Evolutionary conservation across 1,140 invertebrate species (phyloP).

Genomic region (Octopus bimaculoides): DNA sequence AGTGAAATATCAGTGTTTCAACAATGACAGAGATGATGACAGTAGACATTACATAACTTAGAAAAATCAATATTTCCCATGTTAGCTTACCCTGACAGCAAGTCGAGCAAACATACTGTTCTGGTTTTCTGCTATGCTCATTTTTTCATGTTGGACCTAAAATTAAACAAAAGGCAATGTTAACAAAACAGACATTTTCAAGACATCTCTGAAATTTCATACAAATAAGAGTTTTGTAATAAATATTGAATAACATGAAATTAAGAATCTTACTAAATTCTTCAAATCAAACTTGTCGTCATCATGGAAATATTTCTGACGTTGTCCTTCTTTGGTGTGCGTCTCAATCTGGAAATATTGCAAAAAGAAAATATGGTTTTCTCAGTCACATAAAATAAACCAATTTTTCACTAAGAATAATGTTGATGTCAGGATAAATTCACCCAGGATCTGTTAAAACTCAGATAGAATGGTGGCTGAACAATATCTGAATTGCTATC

Average conservation of each 20-base stretch:
- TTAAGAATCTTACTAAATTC: slow-evolving; percentile 70
- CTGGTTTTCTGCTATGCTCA: slow-evolving; percentile 75
- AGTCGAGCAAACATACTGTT: slow-evolving; percentile 77
- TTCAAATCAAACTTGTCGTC: slow-evolving; percentile 85
- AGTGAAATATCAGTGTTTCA: background rate
- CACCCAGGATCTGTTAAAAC: no score
- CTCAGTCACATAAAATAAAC: no score
- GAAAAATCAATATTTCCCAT: no score
- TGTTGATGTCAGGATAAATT: no score
- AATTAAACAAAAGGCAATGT: slow-evolving; percentile 40
- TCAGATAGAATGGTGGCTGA: no score
- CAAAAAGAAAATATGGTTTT: no score
- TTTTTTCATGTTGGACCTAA: slow-evolving; percentile 86
- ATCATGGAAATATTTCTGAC: slow-evolving; percentile 83
- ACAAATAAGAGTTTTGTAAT: background rate
- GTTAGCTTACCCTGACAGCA: slow-evolving; percentile 64
- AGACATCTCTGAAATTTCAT: background rate
- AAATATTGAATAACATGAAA: background rate
- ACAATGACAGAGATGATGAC: background rate
- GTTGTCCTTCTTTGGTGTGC: slow-evolving; percentile 68
- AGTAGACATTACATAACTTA: background rate
- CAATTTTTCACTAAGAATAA: no score
- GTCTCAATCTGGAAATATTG: slow-evolving; percentile 63
- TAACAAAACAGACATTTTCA: background rate
- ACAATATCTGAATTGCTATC: no score